Percentiles rank a stretch among this genome's conserved stretches.
Evolutionary conservation across 2,113 vertebrate species (phyloP).

Genomic region (Menura novaehollandiae): DNA sequence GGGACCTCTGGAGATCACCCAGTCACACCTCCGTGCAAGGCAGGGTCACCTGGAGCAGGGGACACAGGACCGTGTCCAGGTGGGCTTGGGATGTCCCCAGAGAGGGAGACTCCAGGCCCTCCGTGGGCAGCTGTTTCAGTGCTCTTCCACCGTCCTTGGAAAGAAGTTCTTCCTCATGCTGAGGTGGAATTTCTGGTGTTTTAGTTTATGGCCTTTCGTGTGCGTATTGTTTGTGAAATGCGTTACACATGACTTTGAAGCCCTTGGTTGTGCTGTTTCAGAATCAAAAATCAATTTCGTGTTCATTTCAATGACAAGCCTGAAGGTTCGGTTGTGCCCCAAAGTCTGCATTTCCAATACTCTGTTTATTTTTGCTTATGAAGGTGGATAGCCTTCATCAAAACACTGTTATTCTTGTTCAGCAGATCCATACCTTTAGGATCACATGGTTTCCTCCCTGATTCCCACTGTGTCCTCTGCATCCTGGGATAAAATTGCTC

Average conservation of each 20-base stretch:
- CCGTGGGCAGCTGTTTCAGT: neutral
- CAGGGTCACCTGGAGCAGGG: no score
- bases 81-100: neutral
- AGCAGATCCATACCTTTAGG: neutral
- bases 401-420: fast-evolving
- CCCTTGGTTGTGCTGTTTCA: neutral
- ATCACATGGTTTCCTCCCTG: fast-evolving
- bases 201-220: fast-evolving
- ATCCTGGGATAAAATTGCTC: neutral
- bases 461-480: neutral
- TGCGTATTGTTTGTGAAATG: fast-evolving
- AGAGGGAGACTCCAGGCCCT: no score
- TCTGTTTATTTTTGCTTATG: neutral
- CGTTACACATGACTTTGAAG: neutral
- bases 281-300: neutral
- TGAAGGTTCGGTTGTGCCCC: neutral
- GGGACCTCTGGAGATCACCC: neutral
- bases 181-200: neutral
- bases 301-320: neutral
- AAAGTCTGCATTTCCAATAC: fast-evolving
- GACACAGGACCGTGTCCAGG: fast-evolving
- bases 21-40: no score
- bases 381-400: neutral
- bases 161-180: neutral
- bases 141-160: neutral